Conservation (phyloP, 2,888 invertebrate genomes). For the Brachynemurus nebulosus region DNA sequence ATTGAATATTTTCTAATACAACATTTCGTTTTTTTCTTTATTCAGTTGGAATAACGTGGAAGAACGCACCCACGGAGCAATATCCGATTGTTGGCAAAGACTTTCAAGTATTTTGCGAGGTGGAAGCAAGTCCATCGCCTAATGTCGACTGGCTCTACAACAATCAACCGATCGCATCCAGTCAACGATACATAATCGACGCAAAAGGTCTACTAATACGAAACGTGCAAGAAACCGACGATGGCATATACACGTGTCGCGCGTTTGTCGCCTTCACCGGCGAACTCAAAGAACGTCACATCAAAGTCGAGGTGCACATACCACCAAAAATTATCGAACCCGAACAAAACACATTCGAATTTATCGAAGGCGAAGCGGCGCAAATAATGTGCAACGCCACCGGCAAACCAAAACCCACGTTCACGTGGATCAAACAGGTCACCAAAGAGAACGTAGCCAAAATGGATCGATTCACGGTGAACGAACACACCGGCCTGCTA, state of each 20-base stretch:
- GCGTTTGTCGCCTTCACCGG: constrained; percentile 76
- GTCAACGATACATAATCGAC: constrained; percentile 58
- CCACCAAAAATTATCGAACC: constrained; percentile 55
- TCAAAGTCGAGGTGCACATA: constrained; percentile 65
- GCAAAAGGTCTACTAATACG: constrained; percentile 63
- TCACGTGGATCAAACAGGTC: constrained; percentile 67
- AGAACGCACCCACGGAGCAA: constrained; percentile 72
- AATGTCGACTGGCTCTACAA: constrained; percentile 77
- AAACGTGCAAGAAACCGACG: constrained; percentile 66
- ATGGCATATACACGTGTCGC: constrained; percentile 74
- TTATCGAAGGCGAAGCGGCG: constrained; percentile 64
- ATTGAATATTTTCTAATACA: constrained; percentile 7
- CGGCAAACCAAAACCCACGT: constrained; percentile 74
- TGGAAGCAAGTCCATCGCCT: constrained; percentile 71
- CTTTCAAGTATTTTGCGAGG: constrained; percentile 68
- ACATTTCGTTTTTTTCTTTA: constrained; percentile 16
- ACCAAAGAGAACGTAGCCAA: constrained; percentile 57
- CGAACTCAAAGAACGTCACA: constrained; percentile 59
- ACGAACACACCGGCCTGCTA: constrained; percentile 53
- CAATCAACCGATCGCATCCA: constrained; percentile 51
- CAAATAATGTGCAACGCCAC: constrained; percentile 61
- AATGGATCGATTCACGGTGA: constrained; percentile 53
- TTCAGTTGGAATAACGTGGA: constrained; percentile 74
- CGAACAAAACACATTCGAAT: constrained; percentile 35
- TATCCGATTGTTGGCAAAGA: constrained; percentile 63